Base-by-base conservation (phyloP, 2,797 vertebrate genomes). In the Sebastes alutus region DNA sequence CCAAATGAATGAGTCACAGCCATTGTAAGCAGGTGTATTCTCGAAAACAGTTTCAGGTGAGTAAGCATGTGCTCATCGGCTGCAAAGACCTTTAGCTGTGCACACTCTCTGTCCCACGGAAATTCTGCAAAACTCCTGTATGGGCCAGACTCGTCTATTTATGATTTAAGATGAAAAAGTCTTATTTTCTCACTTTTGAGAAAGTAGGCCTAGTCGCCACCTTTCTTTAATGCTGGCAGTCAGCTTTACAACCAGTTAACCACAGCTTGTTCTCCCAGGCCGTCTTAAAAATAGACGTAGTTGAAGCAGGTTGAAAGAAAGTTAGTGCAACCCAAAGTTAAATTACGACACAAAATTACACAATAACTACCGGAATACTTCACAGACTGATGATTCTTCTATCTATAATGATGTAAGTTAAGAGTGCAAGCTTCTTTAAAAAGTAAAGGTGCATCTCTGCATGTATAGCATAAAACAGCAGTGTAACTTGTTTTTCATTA, bases 401-500 rank as follows among this genome's bases (percentile, higher is more conserved):
- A 13, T 1, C 58, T 14, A 62, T 35, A 29, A 12, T 12, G 20
- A 27, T 55, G 11, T 14, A 32, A 66, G 11, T 76, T 72, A 18
- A 80, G 18, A 13, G 18, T 64, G 33, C 30, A 12, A 22, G 11
- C 14, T 46, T 70, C 60, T 75, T 76, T 1, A 42, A 32, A 33
- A 72, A 67, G 23, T 23, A 63, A 20, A 76, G 69, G 64, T 60
- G 14, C 54, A 56, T 74, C 61, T 75, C 32, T 56, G 61, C 35
- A 66, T 61, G 56, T 59, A 54, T 42, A 35, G 23, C 20, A 69
- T 52, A 27, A 22, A 74, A 73, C 63, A 66, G 1, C 35, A 22
- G 25, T 8, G 6, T 9, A 7, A 73, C 62, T 75, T 59, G 49
- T 72, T 82, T 85, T 87, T 75, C 56, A 80, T 87, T 85, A 87